These are phyloP conservation scores for Streptopelia turtur DNA, from an alignment of 2,797 vertebrate genomes.

Conservation along the genomic window DNA sequence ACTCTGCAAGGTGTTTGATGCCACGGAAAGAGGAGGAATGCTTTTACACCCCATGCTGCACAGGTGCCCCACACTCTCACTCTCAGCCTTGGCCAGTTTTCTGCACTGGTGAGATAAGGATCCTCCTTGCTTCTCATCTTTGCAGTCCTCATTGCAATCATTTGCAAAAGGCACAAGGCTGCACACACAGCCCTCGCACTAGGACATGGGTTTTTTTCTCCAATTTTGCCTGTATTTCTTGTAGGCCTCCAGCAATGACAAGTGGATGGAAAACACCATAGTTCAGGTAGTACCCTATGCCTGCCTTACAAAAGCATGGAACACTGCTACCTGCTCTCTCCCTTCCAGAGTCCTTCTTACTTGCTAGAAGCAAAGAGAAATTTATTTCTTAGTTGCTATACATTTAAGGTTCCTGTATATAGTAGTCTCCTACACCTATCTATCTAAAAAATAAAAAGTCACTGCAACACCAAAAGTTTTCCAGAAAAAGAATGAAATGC, in stretches of 20 bases:
- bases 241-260: not conserved
- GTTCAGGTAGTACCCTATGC: not conserved
- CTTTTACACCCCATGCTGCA: not conserved
- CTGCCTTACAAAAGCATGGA: not conserved
- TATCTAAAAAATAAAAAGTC: not conserved
- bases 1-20: not conserved
- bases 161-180: not conserved
- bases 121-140: not conserved
- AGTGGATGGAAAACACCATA: not conserved
- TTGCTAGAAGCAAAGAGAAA: not conserved
- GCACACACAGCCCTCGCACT: not conserved
- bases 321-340: not conserved
- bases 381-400: not conserved
- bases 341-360: not conserved
- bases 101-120: not conserved
- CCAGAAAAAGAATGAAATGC: not conserved
- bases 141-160: rapidly evolving
- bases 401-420: not conserved
- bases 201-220: not conserved
- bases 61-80: not conserved
- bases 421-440: not conserved
- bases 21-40: not conserved
- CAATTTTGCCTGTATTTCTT: not conserved
- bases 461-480: not conserved
- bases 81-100: not conserved